phyloP scores from a whole-genome alignment of 2,113 vertebrate genomes.

The Aphyosemion australe region DNA sequence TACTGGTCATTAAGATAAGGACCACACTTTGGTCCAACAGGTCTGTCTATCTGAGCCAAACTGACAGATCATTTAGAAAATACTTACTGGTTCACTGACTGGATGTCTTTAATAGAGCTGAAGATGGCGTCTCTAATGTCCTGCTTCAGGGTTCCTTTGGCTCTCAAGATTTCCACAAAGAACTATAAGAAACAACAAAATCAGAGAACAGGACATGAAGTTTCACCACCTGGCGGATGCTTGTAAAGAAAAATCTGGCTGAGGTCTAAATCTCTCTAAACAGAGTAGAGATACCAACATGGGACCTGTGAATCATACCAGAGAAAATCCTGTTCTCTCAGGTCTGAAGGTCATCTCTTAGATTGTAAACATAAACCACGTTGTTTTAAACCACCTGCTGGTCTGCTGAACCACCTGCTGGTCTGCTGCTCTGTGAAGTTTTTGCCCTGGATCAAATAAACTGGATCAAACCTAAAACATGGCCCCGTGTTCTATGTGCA shows the following conservation, averaged over 20 bases:
- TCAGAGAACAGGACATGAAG: neutral
- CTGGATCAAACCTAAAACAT: too few relatives aligned
- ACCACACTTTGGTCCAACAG: slow-evolving; percentile 45
- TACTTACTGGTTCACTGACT: slow-evolving; percentile 91
- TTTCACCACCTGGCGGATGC: neutral
- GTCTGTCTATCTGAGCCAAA: neutral
- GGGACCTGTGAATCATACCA: too few relatives aligned
- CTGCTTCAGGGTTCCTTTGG: slow-evolving; percentile 88
- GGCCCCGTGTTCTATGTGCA: too few relatives aligned
- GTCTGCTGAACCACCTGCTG: too few relatives aligned
- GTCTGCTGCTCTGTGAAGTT: too few relatives aligned
- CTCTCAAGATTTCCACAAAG: slow-evolving; percentile 89
- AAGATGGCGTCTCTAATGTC: slow-evolving; percentile 86
- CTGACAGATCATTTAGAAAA: slow-evolving; percentile 37
- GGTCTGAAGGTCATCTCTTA: too few relatives aligned
- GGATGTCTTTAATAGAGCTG: slow-evolving; percentile 88
- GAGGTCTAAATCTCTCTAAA: too few relatives aligned
- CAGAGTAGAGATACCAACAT: too few relatives aligned
- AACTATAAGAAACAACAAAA: slow-evolving; percentile 80
- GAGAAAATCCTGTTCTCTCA: too few relatives aligned
- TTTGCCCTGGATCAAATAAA: too few relatives aligned
- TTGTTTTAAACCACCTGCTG: too few relatives aligned
- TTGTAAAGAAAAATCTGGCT: neutral
- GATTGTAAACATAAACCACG: too few relatives aligned
- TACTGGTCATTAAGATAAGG: slow-evolving; percentile 58